Base-by-base conservation (phyloP, 2,113 vertebrate genomes). In the Actenoides hombroni region DNA sequence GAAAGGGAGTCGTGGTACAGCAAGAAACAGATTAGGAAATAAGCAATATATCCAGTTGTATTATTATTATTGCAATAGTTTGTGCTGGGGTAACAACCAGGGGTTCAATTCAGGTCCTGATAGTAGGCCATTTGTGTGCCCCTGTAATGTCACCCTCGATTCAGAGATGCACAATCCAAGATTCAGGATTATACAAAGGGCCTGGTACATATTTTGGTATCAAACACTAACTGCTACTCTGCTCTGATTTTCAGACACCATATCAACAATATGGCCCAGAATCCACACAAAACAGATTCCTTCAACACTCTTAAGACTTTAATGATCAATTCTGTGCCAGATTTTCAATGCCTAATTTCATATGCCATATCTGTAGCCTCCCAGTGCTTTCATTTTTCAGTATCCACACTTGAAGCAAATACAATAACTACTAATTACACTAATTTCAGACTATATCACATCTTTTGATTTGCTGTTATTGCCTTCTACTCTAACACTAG, bases 71-170 rank as follows among this genome's bases (percentile, higher is more conserved):
- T 76, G 63, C 63, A 85, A 13, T 64, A 33, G 49, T 44, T 35
- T 65, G 33, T 88, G 59, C 59, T 69, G 49, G 20, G 25, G 4
- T 64, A 39, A 44, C 29, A 64, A 16, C 35, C 26, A 64, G 35
- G 13, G 18, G 12, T 63, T 68, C 74, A 64, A 0, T 51, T 73
- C 79, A 79, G 21, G 39, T 39, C 19, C 60, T 60, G 53, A 3
- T 16, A 31, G 13, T n/a, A 11, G 37, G 31, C 26, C 49, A n/a
- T 64, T 46, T 65, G 37, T 65, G 14, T 37, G 7, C n/a, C n/a
- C 48, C 37, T 4, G 0, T 46, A 35, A 25, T 2, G 6, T 80
- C 57, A 54, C 1, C 25, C 21, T n/a, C 0, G 4, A 31, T 4
- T 7, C n/a, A 77, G 59, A 54, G n/a, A 74, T 6, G 26, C 44